A percentile compares a stretch with the other conserved stretches of the same genome.
These are phyloP conservation scores for Rhaphigaster nebulosa DNA, from an alignment of 2,888 invertebrate species.

Conservation along the genomic window DNA sequence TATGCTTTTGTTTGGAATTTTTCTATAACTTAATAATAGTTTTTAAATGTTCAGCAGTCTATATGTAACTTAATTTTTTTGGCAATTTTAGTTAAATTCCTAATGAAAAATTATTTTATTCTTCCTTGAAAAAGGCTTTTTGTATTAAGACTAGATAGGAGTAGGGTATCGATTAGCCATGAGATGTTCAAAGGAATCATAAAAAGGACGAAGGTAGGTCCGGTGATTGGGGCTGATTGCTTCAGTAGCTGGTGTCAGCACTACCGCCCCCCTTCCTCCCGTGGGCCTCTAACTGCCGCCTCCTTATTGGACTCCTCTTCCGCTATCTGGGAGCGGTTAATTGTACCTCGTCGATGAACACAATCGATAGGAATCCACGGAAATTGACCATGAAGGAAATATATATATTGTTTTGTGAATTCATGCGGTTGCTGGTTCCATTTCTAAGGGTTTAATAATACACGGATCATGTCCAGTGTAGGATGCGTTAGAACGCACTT, in stretches of 20 bases:
- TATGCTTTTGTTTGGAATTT: no score
- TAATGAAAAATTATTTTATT: no score
- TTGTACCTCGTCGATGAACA: not conserved
- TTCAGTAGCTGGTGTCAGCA: not conserved
- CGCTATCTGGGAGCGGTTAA: not conserved
- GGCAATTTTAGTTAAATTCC: no score
- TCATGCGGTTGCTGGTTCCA: no score
- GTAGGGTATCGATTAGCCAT: not conserved
- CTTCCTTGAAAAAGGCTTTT: not conserved
- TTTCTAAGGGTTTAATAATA: no score
- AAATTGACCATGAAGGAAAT: not conserved
- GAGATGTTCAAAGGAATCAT: slow-evolving; percentile 2
- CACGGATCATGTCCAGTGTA: no score
- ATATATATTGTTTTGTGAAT: no score
- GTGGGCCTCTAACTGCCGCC: not conserved
- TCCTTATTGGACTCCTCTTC: slow-evolving; percentile 7
- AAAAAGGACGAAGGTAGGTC: not conserved
- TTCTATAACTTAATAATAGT: no score
- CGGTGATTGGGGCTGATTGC: slow-evolving; percentile 39
- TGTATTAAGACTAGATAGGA: not conserved
- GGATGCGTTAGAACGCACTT: no score
- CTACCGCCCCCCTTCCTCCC: not conserved
- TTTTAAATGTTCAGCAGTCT: no score
- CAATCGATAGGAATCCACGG: not conserved
- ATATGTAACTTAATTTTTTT: no score